A percentile compares a stretch with the other conserved stretches of the same genome.
phyloP scores from a whole-genome alignment of 2,797 vertebrate genomes.

The Myripristis jacobus region DNA sequence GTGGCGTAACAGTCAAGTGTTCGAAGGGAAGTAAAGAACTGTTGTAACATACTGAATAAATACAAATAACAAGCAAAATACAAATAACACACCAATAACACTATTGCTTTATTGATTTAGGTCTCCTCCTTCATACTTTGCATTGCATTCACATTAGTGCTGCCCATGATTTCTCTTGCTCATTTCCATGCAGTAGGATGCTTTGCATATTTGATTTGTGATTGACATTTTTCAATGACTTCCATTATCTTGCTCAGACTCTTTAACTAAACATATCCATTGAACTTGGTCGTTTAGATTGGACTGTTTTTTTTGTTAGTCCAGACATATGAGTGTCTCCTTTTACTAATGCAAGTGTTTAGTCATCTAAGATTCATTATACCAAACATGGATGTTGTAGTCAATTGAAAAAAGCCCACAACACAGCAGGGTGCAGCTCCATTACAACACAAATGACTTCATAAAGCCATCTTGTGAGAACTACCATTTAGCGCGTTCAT shows the following conservation, averaged over 20 bases:
- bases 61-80: conserved; percentile 32
- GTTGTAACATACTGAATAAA: conserved; percentile 17
- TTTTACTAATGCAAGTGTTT: conserved; percentile 58
- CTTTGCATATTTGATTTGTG: conserved; percentile 5
- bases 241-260: background rate
- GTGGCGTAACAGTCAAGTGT: conserved; percentile 11
- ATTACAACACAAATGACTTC: conserved; percentile 71
- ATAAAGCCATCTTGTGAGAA: conserved; percentile 59
- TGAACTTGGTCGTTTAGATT: conserved; percentile 11
- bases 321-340: conserved; percentile 16
- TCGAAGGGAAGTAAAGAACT: conserved; percentile 9
- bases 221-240: background rate
- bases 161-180: background rate
- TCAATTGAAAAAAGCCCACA: conserved; percentile 57
- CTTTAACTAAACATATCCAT: background rate
- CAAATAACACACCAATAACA: background rate
- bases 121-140: background rate
- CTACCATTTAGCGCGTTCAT: conserved; percentile 68
- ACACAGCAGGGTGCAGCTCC: conserved; percentile 59
- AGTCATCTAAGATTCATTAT: conserved; percentile 66
- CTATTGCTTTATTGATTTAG: conserved; percentile 11
- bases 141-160: background rate
- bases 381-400: conserved; percentile 49
- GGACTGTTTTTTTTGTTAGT: conserved; percentile 11
- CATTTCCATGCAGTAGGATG: background rate